phyloP scores from a whole-genome alignment of 2,797 vertebrate genomes.

The Meda fulgida region DNA sequence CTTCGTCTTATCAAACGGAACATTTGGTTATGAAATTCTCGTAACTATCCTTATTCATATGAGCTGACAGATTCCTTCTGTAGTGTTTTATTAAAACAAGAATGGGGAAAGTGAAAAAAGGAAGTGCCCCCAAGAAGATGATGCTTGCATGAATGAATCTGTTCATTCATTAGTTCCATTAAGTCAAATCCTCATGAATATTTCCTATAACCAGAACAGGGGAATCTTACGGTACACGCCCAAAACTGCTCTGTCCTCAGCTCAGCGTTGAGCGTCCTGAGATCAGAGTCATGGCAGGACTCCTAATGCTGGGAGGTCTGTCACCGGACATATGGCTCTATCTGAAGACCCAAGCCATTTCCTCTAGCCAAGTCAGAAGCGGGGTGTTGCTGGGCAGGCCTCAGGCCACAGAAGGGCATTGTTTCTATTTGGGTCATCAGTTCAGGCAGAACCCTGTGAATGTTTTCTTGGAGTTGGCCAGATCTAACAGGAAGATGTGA shows the following conservation, averaged over 20 bases:
- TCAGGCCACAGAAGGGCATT: conserved; percentile 35
- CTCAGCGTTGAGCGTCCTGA: conserved; percentile 40
- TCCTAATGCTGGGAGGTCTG: conserved; percentile 76
- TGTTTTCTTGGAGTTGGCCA: conserved; percentile 9
- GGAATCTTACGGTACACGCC: not conserved
- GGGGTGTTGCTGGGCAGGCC: conserved; percentile 28
- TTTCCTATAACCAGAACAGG: not conserved
- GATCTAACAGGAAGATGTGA: conserved; percentile 7
- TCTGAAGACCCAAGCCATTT: conserved; percentile 61
- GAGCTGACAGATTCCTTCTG: conserved; percentile 9
- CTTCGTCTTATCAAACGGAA: conserved; percentile 3
- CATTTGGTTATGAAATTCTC: conserved; percentile 3
- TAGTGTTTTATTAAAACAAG: conserved; percentile 22
- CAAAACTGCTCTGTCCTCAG: conserved; percentile 7
- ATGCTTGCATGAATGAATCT: conserved; percentile 14
- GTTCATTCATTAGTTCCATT: conserved; percentile 31
- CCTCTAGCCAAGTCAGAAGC: conserved; percentile 43
- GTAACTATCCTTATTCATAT: not conserved
- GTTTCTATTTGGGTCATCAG: conserved; percentile 49
- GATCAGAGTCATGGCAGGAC: conserved; percentile 64
- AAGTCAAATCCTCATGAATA: not conserved
- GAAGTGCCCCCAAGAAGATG: not conserved
- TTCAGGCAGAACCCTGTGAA: conserved; percentile 18
- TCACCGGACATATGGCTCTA: conserved; percentile 73
- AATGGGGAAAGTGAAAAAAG: not conserved